Conservation (phyloP, 2,113 vertebrate species). For the Panthera leo region DNA sequence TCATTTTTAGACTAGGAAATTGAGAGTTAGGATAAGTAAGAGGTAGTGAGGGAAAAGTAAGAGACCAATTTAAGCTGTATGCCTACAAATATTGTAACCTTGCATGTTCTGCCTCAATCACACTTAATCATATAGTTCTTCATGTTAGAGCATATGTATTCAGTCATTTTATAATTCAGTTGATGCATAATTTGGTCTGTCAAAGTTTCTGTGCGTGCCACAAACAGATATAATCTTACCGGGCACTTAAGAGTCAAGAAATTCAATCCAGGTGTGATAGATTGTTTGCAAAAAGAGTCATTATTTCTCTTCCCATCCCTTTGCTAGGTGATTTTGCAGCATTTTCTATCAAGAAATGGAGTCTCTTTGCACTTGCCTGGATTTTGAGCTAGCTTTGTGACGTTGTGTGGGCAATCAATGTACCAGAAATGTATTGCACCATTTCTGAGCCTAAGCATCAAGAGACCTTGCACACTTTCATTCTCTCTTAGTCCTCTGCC, state of each 20-base stretch:
- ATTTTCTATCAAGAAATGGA: neutral
- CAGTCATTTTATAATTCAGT: neutral
- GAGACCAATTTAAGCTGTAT: neutral
- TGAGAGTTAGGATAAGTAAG: neutral
- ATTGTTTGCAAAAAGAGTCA: neutral
- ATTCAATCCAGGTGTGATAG: neutral
- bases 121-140: neutral
- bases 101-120: neutral
- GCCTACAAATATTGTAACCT: neutral
- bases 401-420: neutral
- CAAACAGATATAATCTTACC: neutral
- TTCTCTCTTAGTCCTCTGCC: neutral
- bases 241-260: constrained; percentile 23
- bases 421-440: neutral
- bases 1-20: neutral
- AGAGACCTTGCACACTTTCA: neutral
- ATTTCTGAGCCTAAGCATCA: neutral
- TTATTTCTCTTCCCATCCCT: neutral
- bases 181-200: constrained; percentile 18
- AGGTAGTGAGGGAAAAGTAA: neutral
- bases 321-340: neutral
- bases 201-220: constrained; percentile 25
- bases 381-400: neutral
- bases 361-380: neutral
- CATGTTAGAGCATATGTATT: neutral